Base-by-base conservation (phyloP, 2,797 vertebrate species). In the Siniperca obscura region DNA sequence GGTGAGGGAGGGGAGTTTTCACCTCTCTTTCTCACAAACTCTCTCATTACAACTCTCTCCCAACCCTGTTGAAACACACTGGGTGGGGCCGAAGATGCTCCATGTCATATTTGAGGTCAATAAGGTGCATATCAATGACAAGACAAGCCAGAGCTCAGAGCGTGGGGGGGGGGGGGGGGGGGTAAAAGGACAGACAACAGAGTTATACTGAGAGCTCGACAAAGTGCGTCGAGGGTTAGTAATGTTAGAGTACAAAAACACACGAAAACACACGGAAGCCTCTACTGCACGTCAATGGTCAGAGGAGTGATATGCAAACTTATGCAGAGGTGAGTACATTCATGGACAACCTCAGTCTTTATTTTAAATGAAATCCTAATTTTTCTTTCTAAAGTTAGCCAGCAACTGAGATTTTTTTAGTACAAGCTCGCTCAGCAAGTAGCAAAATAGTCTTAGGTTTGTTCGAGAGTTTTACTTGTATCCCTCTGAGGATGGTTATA, bases 271-370 rank as follows among this genome's bases (percentile, higher is more conserved):
- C 92, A 94, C 81, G 83, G 27, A 90, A 90, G 91, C 91, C 75
- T 90, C 85, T 85, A 90, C 85, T 82, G 89, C 90, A 91, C 85
- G 85, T 80, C 88, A 86, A 90, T 91, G 93, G 90, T 92, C 81
- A 89, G 92, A 93, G 93, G 92, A 94, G 92, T 93, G 94, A 94
- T 93, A 95, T 95, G 92, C 94, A 95, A 94, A 94, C 91, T 83
- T 91, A 93, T 92, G 93, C 86, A 88, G 89, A 88, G 89, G 90
- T 94, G 93, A 94, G 88, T 93, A 95, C 95, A 96, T 95, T 96
- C 92, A 92, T 86, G 90, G 89, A 93, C 92, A 91, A 93, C 88
- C 93, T 94, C 86, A 79, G 86, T 90, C 86, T 90, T 76, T 53
- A 83, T 82, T 78, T 83, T 70, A 88, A 88, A 85, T 82, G 12